Evolutionary conservation across 2,888 invertebrate genomes (phyloP), one percentile per base, ranked within the genome.

Genomic region (Calliscelio sp.): DNA sequence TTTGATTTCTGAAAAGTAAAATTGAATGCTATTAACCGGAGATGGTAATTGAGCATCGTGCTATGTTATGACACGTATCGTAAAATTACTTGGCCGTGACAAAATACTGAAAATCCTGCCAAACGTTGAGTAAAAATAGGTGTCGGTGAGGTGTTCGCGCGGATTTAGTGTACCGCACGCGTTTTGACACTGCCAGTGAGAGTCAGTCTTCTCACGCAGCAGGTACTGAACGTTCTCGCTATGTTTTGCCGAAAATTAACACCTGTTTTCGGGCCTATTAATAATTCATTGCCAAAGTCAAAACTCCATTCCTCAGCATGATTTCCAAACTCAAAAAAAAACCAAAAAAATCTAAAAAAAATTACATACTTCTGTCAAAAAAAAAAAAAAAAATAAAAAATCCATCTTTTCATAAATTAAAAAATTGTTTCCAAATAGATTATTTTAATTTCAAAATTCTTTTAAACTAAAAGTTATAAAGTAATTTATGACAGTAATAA

Each of bases 91-190:
- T 81, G 82, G 71, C 73, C 78, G 24, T 82, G 77, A 82, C 57
- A 82, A 41, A 77, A 78, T 28, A 25, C 38, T 25, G 35, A 65
- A 71, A 70, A 44, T 65, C 53, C 63, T 77, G 82, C 82, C 82
- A 82, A 82, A 78, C 25, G 65, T 77, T 66, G 65, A 46, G 57
- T 78, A 82, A 82, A 82, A 82, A 83, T 83, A 83, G 70, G 20
- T 24, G 8, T 11, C 46, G 53, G 25, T 41, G 65, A 61, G n/a
- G 22, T 32, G 41, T 63, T 59, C 63, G 28, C 41, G 55, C 51
- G 35, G 25, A 70, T 70, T 70, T 70, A 75, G 68, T 46, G 25
- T 63, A 65, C 28, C 41, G 57, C 53, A 16, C 11, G 49, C 51
- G 20, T 75, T 84, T 84, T 79, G 75, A 79, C 55, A 61, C 65